These are phyloP conservation scores for Trachelus stipa DNA, from an alignment of 2,888 invertebrate genomes.

Conservation along the genomic window DNA sequence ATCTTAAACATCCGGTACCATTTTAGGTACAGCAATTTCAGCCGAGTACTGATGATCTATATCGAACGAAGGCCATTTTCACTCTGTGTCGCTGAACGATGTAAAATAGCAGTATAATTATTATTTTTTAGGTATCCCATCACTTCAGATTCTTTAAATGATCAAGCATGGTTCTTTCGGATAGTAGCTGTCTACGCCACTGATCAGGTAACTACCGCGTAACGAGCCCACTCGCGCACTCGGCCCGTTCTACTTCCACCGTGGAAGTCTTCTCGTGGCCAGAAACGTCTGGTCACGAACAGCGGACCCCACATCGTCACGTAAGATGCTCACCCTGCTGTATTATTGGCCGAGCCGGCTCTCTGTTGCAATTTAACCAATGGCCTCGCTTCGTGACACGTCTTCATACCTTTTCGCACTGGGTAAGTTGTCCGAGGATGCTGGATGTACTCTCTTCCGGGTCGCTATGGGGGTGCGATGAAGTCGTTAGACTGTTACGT, in stretches of 20 bases:
- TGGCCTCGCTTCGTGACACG: slow-evolving; percentile 18
- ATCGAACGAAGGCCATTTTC: background rate
- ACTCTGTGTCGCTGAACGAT: background rate
- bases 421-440: background rate
- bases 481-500: background rate
- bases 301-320: slow-evolving; percentile 51
- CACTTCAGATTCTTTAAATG: too few relatives aligned
- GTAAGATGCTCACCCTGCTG: slow-evolving; percentile 28
- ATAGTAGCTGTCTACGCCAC: slow-evolving; percentile 37
- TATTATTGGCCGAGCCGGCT: slow-evolving; percentile 10
- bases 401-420: slow-evolving; percentile 19
- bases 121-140: background rate
- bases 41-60: background rate
- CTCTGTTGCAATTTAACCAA: slow-evolving; percentile 25
- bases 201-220: slow-evolving; percentile 54
- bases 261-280: slow-evolving; percentile 23
- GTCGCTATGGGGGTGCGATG: slow-evolving; percentile 3
- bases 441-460: background rate
- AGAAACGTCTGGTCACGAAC: slow-evolving; percentile 51
- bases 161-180: background rate
- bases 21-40: background rate
- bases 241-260: slow-evolving; percentile 29
- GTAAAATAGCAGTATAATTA: background rate
- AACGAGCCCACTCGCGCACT: slow-evolving; percentile 52
- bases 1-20: background rate